Conservation (phyloP, 2,113 vertebrate genomes). For the Labeo catla region DNA sequence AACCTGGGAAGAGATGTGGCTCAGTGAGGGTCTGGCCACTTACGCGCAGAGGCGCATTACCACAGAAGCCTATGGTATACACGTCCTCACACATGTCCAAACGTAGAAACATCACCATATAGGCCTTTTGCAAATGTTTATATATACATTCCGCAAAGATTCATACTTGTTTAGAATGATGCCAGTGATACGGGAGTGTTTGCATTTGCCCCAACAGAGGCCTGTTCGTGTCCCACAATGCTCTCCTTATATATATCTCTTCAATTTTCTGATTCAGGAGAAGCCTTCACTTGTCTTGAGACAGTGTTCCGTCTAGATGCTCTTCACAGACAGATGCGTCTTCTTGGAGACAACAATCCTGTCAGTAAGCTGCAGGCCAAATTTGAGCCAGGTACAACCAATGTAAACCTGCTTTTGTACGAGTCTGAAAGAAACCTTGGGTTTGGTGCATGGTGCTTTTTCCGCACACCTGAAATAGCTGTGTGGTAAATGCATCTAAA, state of each 20-base stretch:
- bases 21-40: conserved; percentile 94
- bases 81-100: conserved; percentile 3
- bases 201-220: neutral
- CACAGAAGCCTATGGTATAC: conserved; percentile 86
- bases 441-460: neutral
- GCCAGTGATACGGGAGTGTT: neutral
- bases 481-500: neutral
- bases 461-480: conserved; percentile 20
- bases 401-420: neutral
- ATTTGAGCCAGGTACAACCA: conserved; percentile 87
- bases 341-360: conserved; percentile 92
- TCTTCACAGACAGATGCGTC: conserved; percentile 92
- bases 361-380: conserved; percentile 95
- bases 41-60: conserved; percentile 96
- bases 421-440: neutral
- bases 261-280: conserved; percentile 73
- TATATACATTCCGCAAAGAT: neutral
- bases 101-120: neutral
- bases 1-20: conserved; percentile 99
- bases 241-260: neutral
- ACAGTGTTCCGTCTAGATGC: conserved; percentile 93
- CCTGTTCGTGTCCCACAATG: neutral
- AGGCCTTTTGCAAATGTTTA: neutral
- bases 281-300: conserved; percentile 94
- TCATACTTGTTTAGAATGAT: neutral